phyloP scores from a whole-genome alignment of 1,140 invertebrate genomes.

The Gonioctena quinquepunctata region DNA sequence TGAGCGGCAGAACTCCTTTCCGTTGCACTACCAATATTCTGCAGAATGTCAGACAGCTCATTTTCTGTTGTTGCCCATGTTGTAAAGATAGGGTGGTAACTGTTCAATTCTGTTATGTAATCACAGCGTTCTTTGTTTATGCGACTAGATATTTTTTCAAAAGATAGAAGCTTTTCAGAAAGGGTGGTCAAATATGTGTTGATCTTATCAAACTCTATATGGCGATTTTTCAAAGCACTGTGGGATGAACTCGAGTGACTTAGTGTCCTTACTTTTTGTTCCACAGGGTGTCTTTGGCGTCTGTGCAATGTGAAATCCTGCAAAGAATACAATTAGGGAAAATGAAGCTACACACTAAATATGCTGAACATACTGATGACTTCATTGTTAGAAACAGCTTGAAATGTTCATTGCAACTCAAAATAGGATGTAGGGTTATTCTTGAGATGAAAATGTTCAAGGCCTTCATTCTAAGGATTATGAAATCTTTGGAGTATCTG shows the following conservation, averaged over 20 bases:
- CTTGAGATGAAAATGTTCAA: constrained; percentile 71
- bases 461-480: constrained; percentile 70
- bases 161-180: constrained; percentile 66
- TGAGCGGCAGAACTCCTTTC: constrained; percentile 59
- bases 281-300: constrained; percentile 64
- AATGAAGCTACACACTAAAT: too few relatives aligned
- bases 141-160: constrained; percentile 69
- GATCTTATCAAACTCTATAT: constrained; percentile 68
- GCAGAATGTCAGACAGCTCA: constrained; percentile 58
- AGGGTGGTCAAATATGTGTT: constrained; percentile 68
- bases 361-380: constrained; percentile 60
- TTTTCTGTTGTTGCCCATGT: constrained; percentile 62
- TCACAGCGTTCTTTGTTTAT: constrained; percentile 71
- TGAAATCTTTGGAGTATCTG: constrained; percentile 76
- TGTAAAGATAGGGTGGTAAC: constrained; percentile 62
- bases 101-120: constrained; percentile 61
- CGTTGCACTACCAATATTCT: constrained; percentile 57
- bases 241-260: constrained; percentile 31
- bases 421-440: constrained; percentile 65
- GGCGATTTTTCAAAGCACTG: constrained; percentile 57
- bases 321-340: constrained; percentile 30
- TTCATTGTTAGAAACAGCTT: constrained; percentile 72
- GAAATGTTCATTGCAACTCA: constrained; percentile 71
- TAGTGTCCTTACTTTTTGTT: constrained; percentile 61
- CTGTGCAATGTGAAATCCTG: constrained; percentile 70